These are phyloP conservation scores for Rhea pennata DNA, from an alignment of 2,113 vertebrate species.

Conservation along the genomic window DNA sequence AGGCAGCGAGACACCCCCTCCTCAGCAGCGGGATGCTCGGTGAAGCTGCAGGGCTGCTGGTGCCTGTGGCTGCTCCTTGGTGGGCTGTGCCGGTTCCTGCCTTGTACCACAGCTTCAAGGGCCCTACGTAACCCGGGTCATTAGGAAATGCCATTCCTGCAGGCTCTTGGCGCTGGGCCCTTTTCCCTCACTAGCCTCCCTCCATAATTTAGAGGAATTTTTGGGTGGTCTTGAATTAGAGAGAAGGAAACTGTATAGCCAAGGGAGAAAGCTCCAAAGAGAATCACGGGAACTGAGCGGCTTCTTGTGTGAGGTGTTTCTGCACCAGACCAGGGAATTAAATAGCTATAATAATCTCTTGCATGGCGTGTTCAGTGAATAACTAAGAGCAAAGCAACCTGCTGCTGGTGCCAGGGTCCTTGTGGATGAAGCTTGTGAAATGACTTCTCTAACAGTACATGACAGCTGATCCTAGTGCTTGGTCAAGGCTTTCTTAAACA, in stretches of 20 bases:
- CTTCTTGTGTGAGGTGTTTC: not conserved
- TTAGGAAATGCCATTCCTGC: not conserved
- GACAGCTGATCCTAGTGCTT: not conserved
- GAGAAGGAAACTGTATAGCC: accelerated
- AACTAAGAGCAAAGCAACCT: not conserved
- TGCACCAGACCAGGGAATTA: not conserved
- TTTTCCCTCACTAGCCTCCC: not conserved
- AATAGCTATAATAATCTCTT: not conserved
- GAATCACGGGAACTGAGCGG: not conserved
- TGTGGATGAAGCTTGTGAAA: not conserved
- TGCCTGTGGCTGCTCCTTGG: too few relatives aligned
- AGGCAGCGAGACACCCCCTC: too few relatives aligned
- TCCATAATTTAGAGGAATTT: not conserved
- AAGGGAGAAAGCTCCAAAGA: not conserved
- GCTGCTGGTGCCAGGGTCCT: not conserved
- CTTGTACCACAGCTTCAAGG: not conserved
- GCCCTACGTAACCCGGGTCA: not conserved
- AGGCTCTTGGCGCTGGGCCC: not conserved
- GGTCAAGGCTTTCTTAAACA: not conserved
- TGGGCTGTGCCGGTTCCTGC: not conserved
- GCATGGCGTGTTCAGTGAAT: not conserved
- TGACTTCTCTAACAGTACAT: not conserved
- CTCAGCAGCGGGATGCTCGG: too few relatives aligned
- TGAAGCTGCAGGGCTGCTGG: too few relatives aligned
- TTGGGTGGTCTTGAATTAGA: not conserved